phyloP scores from a whole-genome alignment of 2,797 vertebrate species.

The Hylomyscus alleni region DNA sequence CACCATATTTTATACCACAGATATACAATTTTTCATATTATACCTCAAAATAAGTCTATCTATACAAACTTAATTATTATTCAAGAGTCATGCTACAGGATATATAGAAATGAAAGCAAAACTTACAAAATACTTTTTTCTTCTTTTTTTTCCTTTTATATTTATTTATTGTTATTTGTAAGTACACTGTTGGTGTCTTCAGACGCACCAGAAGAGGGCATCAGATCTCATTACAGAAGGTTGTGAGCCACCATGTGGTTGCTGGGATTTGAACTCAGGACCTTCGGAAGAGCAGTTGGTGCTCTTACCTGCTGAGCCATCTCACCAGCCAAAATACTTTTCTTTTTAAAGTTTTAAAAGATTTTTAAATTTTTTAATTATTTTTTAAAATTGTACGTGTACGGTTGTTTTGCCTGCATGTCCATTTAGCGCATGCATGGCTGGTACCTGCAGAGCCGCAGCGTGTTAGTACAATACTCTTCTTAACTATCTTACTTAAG shows the following conservation, averaged over 20 bases:
- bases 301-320: too few species aligned
- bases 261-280: too few species aligned
- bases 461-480: not conserved
- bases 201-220: too few species aligned
- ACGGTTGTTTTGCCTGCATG: not conserved
- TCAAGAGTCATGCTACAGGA: not conserved
- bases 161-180: too few species aligned
- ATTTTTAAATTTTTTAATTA: not conserved
- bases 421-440: not conserved
- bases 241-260: too few species aligned
- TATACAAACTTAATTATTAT: not conserved
- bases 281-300: too few species aligned
- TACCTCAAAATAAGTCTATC: not conserved
- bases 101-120: conserved; percentile 27
- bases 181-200: too few species aligned
- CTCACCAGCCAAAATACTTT: not conserved
- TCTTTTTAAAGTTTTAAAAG: not conserved
- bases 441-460: not conserved
- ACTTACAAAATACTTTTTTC: conserved; percentile 28
- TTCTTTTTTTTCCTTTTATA: not conserved
- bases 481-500: not conserved
- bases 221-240: too few species aligned
- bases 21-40: not conserved
- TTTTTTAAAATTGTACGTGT: not conserved
- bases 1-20: not conserved